A percentile compares a stretch with the other conserved stretches of the same genome.
These are phyloP conservation scores for Hypotaenidia okinawae DNA, from an alignment of 2,797 vertebrate species.

Conservation along the genomic window DNA sequence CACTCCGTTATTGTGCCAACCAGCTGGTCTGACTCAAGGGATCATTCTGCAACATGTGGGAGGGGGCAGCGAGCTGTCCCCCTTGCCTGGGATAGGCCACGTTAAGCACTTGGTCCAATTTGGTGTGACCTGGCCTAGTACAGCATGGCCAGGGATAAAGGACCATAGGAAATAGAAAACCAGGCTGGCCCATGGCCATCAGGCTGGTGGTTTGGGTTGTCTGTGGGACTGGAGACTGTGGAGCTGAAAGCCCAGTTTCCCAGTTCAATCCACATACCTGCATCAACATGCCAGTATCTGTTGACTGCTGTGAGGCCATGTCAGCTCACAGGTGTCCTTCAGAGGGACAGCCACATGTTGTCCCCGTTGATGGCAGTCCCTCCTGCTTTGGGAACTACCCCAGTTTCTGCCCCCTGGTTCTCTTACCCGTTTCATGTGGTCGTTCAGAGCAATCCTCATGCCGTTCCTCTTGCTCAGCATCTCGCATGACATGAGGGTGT, in stretches of 20 bases:
- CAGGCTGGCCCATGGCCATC: not conserved
- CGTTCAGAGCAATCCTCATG: constrained; percentile 88
- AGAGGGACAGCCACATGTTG: fast-evolving
- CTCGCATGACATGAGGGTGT: constrained; percentile 91
- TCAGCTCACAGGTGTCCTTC: not conserved
- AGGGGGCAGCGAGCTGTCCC: not conserved
- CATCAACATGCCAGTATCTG: fast-evolving
- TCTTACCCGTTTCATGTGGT: constrained; percentile 92
- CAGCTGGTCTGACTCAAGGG: not conserved
- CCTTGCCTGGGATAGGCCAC: not conserved
- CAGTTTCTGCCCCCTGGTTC: not conserved
- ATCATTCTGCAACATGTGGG: fast-evolving
- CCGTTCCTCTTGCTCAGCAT: constrained; percentile 90
- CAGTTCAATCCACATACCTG: not conserved
- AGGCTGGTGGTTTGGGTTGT: not conserved
- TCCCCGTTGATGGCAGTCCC: not conserved
- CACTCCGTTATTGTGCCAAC: fast-evolving
- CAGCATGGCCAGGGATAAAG: not conserved
- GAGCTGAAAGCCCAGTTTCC: not conserved
- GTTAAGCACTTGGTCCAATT: not conserved
- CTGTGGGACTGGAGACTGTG: not conserved
- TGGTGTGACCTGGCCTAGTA: not conserved
- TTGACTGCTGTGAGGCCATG: not conserved
- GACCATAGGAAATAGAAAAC: not conserved
- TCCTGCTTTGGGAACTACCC: not conserved